Percentiles rank a stretch among this genome's conserved stretches.
These are phyloP conservation scores for Centropus bengalensis DNA, from an alignment of 2,113 vertebrate species.

Conservation along the genomic window DNA sequence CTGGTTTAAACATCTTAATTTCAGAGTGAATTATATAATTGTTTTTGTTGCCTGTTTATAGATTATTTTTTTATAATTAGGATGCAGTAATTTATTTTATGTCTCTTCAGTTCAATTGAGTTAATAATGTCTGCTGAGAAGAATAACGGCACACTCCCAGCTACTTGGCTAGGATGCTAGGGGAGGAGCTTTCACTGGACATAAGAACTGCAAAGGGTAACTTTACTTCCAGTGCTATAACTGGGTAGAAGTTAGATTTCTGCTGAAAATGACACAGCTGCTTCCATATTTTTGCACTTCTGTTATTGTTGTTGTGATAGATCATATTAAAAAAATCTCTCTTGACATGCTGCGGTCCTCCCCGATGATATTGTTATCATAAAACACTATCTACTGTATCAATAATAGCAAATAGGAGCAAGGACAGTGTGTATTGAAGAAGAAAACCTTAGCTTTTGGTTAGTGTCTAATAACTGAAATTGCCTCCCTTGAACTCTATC, in stretches of 20 bases:
- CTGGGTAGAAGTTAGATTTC: background rate
- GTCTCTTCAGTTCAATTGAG: conserved; percentile 68
- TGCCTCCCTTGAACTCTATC: background rate
- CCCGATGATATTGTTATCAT: conserved; percentile 1
- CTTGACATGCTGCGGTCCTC: background rate
- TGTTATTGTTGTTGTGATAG: conserved; percentile 7
- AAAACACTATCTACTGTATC: conserved; percentile 1
- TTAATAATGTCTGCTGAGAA: conserved; percentile 65
- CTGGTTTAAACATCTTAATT: conserved; percentile 68
- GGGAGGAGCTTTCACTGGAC: background rate
- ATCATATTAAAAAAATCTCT: conserved; percentile 29
- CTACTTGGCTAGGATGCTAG: conserved; percentile 27
- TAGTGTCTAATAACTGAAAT: background rate
- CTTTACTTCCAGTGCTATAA: background rate
- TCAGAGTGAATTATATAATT: conserved; percentile 71
- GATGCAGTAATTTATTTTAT: conserved; percentile 68
- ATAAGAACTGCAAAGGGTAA: background rate
- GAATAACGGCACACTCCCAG: conserved; percentile 7
- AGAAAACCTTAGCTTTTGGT: background rate
- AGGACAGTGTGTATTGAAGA: background rate
- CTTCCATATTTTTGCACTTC: background rate
- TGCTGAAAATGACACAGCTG: background rate
- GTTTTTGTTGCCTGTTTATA: conserved; percentile 69
- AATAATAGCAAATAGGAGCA: conserved; percentile 6
- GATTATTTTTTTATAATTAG: conserved; percentile 67